Base-by-base conservation (phyloP, 1,140 invertebrate genomes). In the Bombus superbus region DNA sequence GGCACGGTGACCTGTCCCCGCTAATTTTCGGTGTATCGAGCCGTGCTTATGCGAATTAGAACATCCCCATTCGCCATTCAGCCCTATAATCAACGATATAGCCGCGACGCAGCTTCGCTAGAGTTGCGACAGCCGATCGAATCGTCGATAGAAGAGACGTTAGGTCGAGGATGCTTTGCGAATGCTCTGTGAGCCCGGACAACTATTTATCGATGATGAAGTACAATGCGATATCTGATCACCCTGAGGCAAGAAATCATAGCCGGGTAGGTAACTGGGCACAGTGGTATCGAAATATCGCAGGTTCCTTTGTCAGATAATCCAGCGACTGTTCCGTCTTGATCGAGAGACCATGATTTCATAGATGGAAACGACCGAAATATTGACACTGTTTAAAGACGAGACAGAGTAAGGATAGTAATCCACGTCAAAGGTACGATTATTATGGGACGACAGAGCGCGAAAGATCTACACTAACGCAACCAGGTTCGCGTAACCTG, bases 1-100 rank as follows among this genome's bases (percentile, higher is more conserved):
- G 11, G 35, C 59, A n/a, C 28, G 5, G 13, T 32, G 32, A 35
- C 13, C 15, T 32, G 6, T 66, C 38, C 18, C 44, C 13, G 66
- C 57, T 85, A 85, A 88, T 81, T 80, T 66, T 84, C 73, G n/a
- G 32, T n/a, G 68, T 64, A 73, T 78, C 86, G 73, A 68, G 86
- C 38, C 25, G 22, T 25, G 72, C 81, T 88, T 88, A 83, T 3
- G 53, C 64, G 69, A 80, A 78, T 83, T 88, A 69, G 76, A 47
- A 80, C 72, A 35, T 3, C 8, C 53, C 47, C 64, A 78, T 66
- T 80, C 76, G 40, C 47, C 18, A 73, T 88, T 88, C 66, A 85
- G 32, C 25, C 68, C 73, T n/a, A 28, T 85, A 81, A 73, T 68
- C 77, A 59, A 22, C 64, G 57, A 35, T 35, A 28, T 85, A 22